phyloP scores from a whole-genome alignment of 2,113 vertebrate genomes.

The Rynchops niger region DNA sequence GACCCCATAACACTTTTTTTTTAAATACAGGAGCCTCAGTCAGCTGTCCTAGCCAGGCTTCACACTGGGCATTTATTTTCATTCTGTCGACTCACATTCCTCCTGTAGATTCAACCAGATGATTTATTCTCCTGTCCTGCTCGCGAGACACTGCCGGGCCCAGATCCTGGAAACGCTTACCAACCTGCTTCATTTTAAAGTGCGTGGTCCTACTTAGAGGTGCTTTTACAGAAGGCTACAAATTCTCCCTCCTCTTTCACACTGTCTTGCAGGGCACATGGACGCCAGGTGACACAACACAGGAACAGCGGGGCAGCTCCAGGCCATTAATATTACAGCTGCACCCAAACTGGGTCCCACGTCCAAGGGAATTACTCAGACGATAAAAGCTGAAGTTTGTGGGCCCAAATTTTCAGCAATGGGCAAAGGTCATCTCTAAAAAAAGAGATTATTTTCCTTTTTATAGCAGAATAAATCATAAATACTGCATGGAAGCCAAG shows the following conservation, averaged over 20 bases:
- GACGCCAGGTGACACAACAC: constrained; percentile 37
- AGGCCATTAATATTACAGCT: constrained; percentile 49
- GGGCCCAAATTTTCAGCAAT: not conserved
- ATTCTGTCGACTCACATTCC: constrained; percentile 49
- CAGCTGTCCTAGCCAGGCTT: constrained; percentile 49
- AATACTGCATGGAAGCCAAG: not conserved
- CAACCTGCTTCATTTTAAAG: not conserved
- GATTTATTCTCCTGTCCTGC: constrained; percentile 39
- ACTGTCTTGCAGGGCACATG: not conserved
- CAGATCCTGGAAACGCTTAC: constrained; percentile 4
- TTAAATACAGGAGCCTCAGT: constrained; percentile 7
- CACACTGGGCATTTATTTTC: constrained; percentile 57
- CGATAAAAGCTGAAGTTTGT: not conserved
- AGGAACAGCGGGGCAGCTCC: constrained; percentile 54
- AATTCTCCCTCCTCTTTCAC: constrained; percentile 31
- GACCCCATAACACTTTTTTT: not conserved
- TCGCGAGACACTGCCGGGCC: constrained; percentile 19
- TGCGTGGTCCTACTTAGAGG: not conserved
- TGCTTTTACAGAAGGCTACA: not conserved
- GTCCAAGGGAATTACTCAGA: constrained; percentile 31
- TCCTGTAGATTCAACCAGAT: constrained; percentile 46
- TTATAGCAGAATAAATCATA: not conserved
- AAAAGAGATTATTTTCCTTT: not conserved
- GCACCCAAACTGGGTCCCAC: constrained; percentile 30
- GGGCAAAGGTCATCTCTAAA: not conserved